Conservation (phyloP, 2,113 vertebrate genomes). For the Alaudala cheleensis region DNA sequence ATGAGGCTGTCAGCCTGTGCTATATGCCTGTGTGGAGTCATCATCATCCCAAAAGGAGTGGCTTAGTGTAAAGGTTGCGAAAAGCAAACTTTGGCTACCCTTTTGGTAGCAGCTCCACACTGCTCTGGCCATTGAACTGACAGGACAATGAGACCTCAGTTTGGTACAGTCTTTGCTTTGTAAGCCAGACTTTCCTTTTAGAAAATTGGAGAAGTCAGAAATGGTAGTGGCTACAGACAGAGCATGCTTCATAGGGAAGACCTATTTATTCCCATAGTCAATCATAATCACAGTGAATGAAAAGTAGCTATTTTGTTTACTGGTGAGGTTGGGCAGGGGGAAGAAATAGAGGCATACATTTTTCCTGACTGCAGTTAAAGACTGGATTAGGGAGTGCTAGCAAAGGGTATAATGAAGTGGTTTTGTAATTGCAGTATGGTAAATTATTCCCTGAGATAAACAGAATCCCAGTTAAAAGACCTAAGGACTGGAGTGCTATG, state of each 20-base stretch:
- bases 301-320: not conserved
- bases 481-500: no score
- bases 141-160: not conserved
- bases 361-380: not conserved
- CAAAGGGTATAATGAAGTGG: not conserved
- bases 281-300: not conserved
- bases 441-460: constrained; percentile 10
- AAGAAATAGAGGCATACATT: not conserved
- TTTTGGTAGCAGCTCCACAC: not conserved
- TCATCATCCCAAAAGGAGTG: not conserved
- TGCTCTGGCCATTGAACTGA: not conserved
- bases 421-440: not conserved
- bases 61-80: not conserved
- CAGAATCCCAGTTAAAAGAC: no score
- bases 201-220: not conserved
- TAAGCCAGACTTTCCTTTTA: not conserved
- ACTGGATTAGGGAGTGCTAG: not conserved
- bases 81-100: not conserved
- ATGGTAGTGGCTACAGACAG: not conserved
- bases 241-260: not conserved
- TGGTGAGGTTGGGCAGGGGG: not conserved
- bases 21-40: not conserved
- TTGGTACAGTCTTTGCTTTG: not conserved
- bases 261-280: not conserved
- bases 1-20: not conserved